Conservation (phyloP, 2,113 vertebrate genomes). For the Taxidea taxus region DNA sequence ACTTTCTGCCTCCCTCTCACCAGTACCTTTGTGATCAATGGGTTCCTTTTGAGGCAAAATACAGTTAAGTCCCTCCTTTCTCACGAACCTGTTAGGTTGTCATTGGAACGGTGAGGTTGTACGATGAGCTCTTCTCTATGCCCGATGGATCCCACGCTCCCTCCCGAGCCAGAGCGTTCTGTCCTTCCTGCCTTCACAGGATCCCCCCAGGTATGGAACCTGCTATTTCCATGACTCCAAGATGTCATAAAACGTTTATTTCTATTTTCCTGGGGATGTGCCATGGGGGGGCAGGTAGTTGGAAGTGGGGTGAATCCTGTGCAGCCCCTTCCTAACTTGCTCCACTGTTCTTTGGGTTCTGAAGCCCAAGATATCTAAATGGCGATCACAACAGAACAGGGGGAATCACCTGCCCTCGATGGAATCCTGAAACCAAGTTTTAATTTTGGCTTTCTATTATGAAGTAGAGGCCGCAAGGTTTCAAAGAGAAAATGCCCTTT, state of each 20-base stretch:
- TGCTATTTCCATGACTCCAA: neutral
- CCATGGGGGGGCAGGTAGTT: too few species aligned
- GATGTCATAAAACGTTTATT: neutral
- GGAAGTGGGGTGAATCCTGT: neutral
- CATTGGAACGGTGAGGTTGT: neutral
- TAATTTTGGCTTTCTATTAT: neutral
- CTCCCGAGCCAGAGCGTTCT: neutral
- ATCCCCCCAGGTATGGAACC: neutral
- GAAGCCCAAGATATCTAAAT: neutral
- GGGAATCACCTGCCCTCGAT: neutral
- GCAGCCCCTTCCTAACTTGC: neutral
- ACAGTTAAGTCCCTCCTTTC: neutral
- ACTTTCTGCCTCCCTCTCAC: neutral
- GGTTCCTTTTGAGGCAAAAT: neutral
- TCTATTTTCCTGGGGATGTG: neutral
- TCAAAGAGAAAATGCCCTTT: neutral
- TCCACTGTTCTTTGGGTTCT: neutral
- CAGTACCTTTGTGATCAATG: neutral
- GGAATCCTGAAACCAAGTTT: neutral
- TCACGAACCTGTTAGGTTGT: neutral
- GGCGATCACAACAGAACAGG: neutral
- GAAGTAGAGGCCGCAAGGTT: neutral
- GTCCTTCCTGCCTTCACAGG: too few species aligned
- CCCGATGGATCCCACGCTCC: rapidly evolving
- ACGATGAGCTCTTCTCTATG: neutral